Evolutionary conservation across 2,113 vertebrate species (phyloP).

Genomic region (Opisthocomus hoazin): DNA sequence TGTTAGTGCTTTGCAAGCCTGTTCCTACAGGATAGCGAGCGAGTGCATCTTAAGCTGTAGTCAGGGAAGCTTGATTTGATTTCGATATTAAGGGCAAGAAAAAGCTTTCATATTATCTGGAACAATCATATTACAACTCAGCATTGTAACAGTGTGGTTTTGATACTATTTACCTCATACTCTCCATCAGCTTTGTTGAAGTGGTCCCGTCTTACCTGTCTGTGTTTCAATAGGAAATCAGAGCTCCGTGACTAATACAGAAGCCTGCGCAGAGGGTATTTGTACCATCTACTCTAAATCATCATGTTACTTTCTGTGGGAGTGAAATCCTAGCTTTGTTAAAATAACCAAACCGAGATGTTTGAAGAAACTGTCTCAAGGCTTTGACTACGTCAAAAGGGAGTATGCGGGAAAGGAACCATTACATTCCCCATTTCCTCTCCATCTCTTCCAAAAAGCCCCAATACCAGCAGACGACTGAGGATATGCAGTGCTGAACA

Average conservation of each 20-base stretch:
- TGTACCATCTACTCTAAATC: neutral
- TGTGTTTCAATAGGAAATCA: neutral
- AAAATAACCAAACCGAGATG: neutral
- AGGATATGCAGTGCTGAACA: neutral
- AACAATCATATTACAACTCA: neutral
- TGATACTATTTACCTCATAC: neutral
- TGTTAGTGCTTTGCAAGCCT: neutral
- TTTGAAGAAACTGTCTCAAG: neutral
- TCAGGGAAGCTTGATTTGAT: neutral
- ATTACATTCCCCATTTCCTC: fast-evolving
- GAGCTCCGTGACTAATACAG: neutral
- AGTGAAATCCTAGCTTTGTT: neutral
- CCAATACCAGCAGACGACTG: neutral
- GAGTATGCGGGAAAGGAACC: neutral
- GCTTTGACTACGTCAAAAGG: neutral
- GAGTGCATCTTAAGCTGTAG: neutral
- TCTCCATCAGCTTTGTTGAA: fast-evolving
- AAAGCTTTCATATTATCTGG: neutral
- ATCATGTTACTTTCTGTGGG: fast-evolving
- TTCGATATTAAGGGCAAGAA: neutral
- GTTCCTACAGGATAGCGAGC: neutral
- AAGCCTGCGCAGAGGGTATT: neutral
- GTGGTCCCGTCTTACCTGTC: neutral
- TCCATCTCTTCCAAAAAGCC: neutral
- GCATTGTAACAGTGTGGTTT: neutral